Base-by-base conservation (phyloP, 2,113 vertebrate genomes). In the Halichoeres trimaculatus region DNA sequence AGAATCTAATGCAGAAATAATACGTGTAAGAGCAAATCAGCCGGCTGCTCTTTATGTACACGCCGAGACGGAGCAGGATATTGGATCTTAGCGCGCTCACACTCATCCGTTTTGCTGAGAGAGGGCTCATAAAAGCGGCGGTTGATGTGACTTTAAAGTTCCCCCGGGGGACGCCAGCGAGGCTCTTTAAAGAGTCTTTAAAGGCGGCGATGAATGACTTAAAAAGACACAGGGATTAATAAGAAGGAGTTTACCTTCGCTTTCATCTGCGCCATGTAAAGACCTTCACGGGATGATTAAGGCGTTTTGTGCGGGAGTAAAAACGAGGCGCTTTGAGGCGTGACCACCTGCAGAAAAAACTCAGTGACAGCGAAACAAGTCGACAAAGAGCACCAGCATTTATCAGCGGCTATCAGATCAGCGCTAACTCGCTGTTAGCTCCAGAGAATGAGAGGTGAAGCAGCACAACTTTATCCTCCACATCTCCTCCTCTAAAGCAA, bases 371-470 rank as follows among this genome's bases (percentile, higher is more conserved):
- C 51, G 48, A 85, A 85, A 74, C 78, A 83, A 85, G n/a, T 22
- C 70, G 72, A 81, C 63, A 70, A 78, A 74, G 60, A 81, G 62
- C 5, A 26, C 24, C 26, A 17, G 66, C 75, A 88, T 92, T 84
- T 70, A 83, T 92, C 89, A 89, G 75, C 1, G 0, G 55, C 71
- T 91, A 92, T 93, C 93, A 88, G 91, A 91, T 93, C 40, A 22
- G 54, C 70, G 83, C 65, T 78, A 86, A 88, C 91, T 81, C 41
- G 66, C 76, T 85, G 62, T 48, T 40, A 78, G 81, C 80, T 55
- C 58, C 26, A 30, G 73, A 85, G 88, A 86, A 86, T 86, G 85
- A 87, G 85, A 85, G 85, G 91, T 90, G 90, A 90, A 84, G 86
- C 66, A 26, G 41, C 59, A 62, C 62, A 76, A 66, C 85, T 88